phyloP scores from a whole-genome alignment of 2,888 invertebrate species.

The Agrotis segetum region DNA sequence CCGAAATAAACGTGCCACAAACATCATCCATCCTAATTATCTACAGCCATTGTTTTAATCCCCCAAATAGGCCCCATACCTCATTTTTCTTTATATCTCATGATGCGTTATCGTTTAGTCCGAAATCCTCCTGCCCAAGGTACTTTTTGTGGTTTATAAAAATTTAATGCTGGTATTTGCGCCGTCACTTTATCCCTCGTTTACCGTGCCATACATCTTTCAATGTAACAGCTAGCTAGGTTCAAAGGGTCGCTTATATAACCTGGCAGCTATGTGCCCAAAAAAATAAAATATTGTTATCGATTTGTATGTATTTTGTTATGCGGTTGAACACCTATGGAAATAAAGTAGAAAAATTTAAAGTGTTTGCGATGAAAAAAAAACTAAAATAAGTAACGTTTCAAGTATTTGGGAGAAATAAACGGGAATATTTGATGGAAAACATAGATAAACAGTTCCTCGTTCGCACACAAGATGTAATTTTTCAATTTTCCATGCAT shows the following conservation, averaged over 20 bases:
- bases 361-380: no score
- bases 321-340: no score
- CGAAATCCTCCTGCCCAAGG: slow-evolving; percentile 22
- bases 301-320: neutral
- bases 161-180: slow-evolving; percentile 25
- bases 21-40: slow-evolving; percentile 47
- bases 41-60: slow-evolving; percentile 37
- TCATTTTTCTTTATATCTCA: slow-evolving; percentile 44
- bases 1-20: slow-evolving; percentile 19
- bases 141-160: slow-evolving; percentile 31
- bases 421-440: no score
- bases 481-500: no score
- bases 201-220: slow-evolving; percentile 29
- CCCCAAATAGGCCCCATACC: slow-evolving; percentile 9
- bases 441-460: no score
- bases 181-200: slow-evolving; percentile 35
- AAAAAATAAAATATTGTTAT: slow-evolving; percentile 24
- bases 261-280: slow-evolving; percentile 6
- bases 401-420: no score
- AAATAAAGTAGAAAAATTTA: no score
- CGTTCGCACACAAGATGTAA: no score
- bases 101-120: slow-evolving; percentile 11
- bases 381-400: no score
- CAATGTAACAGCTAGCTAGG: slow-evolving; percentile 12
- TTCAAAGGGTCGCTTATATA: slow-evolving; percentile 23